These are phyloP conservation scores for Pampusana beccarii DNA, from an alignment of 2,113 vertebrate genomes.

Conservation along the genomic window DNA sequence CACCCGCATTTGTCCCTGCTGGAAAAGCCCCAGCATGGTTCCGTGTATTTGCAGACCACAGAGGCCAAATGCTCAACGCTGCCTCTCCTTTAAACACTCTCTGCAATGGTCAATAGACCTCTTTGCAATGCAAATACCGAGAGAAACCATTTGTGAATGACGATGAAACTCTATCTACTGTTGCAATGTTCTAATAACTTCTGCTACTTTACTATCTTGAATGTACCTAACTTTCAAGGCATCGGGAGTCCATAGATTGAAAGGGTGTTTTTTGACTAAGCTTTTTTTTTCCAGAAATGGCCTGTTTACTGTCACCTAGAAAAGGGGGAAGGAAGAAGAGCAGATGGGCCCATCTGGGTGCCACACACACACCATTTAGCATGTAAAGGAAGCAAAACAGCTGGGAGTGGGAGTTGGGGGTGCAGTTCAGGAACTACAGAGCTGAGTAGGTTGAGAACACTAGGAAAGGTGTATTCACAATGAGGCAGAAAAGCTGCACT, in stretches of 20 bases:
- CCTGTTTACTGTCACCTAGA: background rate
- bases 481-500: background rate
- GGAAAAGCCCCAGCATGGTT: background rate
- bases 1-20: background rate
- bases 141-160: background rate
- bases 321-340: background rate
- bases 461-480: background rate
- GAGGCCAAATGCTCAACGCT: background rate
- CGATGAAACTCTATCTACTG: background rate
- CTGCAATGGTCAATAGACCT: background rate
- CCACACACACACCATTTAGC: background rate
- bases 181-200: background rate
- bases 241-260: background rate
- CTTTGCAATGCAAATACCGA: background rate
- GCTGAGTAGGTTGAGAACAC: background rate
- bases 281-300: background rate
- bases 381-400: rapidly evolving
- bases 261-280: background rate
- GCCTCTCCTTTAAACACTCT: background rate
- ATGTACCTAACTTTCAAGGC: background rate
- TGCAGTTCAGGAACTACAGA: background rate
- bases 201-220: background rate
- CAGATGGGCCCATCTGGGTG: background rate
- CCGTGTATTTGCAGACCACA: background rate
- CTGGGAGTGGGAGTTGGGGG: background rate